Conservation (phyloP, 2,797 vertebrate genomes). For the Tauraco hartlaubi region DNA sequence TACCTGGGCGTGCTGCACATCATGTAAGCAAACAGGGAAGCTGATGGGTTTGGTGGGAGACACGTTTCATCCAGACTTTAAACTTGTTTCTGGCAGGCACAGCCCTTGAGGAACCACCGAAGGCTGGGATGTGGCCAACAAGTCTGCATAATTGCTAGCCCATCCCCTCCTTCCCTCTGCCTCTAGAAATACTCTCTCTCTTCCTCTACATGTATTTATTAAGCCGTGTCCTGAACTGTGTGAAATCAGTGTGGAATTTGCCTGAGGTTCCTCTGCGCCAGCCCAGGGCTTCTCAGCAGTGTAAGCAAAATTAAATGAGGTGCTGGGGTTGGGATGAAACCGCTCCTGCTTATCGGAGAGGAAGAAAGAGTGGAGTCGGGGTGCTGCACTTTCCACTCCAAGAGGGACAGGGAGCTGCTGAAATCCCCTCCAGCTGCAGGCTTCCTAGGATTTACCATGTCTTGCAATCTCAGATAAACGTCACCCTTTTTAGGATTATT, state of each 20-base stretch:
- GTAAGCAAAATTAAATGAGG: background rate
- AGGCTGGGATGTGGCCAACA: background rate
- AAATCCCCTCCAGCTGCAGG: background rate
- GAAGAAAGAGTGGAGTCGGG: background rate
- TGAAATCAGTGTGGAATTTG: conserved; percentile 38
- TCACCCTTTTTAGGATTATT: background rate
- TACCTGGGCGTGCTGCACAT: background rate
- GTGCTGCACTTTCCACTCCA: background rate
- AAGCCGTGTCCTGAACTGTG: background rate
- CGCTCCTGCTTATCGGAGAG: background rate
- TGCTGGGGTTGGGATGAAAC: background rate
- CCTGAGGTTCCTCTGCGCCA: background rate
- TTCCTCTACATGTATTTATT: background rate
- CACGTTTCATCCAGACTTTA: background rate
- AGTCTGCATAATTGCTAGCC: background rate
- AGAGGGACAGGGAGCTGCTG: background rate
- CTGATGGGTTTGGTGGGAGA: background rate
- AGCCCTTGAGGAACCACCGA: background rate
- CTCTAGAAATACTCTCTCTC: background rate
- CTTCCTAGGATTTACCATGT: background rate
- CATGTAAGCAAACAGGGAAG: background rate
- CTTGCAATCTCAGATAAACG: background rate
- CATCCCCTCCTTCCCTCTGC: background rate
- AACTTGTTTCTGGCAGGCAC: background rate
- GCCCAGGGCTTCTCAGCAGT: background rate